These are phyloP conservation scores for Periophthalmus modestus DNA, from an alignment of 2,113 vertebrate genomes.

Conservation along the genomic window DNA sequence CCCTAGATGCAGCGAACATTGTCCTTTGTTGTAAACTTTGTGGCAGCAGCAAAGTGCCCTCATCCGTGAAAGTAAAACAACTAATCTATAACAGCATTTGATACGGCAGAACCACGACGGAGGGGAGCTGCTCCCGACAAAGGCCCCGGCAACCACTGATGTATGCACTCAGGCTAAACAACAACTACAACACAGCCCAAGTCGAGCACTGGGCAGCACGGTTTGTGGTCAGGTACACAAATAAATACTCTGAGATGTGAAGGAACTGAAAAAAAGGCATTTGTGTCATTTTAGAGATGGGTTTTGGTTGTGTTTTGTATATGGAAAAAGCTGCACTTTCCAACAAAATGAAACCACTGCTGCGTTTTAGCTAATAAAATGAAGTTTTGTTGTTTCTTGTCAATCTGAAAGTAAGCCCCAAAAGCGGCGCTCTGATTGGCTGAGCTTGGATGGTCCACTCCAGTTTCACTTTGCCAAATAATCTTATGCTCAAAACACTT, in stretches of 20 bases:
- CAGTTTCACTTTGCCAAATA: too few relatives aligned
- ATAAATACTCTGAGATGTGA: not conserved
- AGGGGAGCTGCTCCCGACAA: not conserved
- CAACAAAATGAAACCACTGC: too few relatives aligned
- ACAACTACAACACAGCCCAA: not conserved
- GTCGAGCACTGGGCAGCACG: not conserved
- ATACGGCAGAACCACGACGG: not conserved
- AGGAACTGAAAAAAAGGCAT: not conserved
- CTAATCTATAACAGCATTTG: slow-evolving; percentile 12
- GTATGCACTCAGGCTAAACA: slow-evolving; percentile 2
- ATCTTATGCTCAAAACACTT: too few relatives aligned
- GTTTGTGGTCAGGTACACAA: not conserved
- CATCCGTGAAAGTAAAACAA: slow-evolving; percentile 15
- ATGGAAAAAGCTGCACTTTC: too few relatives aligned
- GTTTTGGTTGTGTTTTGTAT: too few relatives aligned
- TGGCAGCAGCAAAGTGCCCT: slow-evolving; percentile 10
- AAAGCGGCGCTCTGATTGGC: too few relatives aligned
- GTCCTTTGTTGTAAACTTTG: slow-evolving; percentile 9
- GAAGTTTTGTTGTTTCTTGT: too few relatives aligned
- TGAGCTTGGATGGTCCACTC: too few relatives aligned
- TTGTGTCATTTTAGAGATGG: not conserved
- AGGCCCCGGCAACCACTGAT: not conserved
- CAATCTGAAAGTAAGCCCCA: too few relatives aligned
- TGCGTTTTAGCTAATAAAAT: too few relatives aligned
- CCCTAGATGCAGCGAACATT: not conserved